Conservation (phyloP, 2,888 invertebrate genomes). For the Tridacna gigas region DNA sequence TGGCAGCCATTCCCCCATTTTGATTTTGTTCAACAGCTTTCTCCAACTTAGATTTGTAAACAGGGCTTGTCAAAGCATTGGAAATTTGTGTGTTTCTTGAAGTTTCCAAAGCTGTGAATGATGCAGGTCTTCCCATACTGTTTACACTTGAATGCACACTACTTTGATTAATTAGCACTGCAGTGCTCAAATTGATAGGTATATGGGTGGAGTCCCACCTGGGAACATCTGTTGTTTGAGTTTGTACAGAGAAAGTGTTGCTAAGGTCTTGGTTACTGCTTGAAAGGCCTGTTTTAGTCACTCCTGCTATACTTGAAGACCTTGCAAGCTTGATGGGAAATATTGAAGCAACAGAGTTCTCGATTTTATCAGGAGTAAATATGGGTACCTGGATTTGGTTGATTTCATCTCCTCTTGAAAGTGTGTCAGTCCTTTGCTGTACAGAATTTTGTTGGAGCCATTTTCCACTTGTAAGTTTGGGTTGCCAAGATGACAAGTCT, state of each 20-base stretch:
- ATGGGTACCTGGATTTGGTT: not conserved
- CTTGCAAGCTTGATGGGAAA: conserved; percentile 11
- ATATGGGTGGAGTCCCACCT: not conserved
- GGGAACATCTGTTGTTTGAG: not conserved
- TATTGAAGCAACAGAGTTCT: conserved; percentile 11
- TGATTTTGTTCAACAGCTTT: conserved; percentile 60
- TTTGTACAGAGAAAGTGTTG: not conserved
- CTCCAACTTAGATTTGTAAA: conserved; percentile 58
- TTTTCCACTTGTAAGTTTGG: conserved; percentile 19
- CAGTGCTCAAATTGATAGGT: conserved; percentile 24
- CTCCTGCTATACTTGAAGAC: not conserved
- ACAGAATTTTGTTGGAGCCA: conserved; percentile 10
- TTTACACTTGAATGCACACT: not conserved
- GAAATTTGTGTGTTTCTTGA: not conserved
- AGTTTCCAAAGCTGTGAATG: not conserved
- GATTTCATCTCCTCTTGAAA: not conserved
- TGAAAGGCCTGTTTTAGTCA: not conserved
- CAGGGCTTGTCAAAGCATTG: conserved; percentile 10
- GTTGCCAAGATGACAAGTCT: conserved; percentile 12
- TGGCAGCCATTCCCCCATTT: not conserved
- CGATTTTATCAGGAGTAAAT: not conserved
- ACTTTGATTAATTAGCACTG: not conserved
- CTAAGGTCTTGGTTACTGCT: not conserved
- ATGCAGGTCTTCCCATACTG: not conserved
- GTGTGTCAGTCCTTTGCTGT: not conserved